Evolutionary conservation across 2,797 vertebrate species (phyloP), one percentile per base, ranked within the genome.

Genomic region (Gephyroberyx darwinii): DNA sequence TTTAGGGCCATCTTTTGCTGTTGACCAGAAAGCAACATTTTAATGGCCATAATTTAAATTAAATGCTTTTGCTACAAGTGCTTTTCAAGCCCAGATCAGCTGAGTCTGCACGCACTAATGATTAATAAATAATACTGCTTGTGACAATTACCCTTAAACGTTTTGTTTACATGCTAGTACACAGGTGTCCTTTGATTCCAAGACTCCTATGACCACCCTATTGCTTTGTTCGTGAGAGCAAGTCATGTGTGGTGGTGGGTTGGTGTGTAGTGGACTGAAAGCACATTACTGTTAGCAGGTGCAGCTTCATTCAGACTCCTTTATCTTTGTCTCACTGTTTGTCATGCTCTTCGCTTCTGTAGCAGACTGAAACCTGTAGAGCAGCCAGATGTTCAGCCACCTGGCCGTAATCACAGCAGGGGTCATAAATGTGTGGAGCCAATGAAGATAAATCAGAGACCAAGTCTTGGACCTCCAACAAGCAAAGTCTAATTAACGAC

Each of bases 351-450:
- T 71, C 41, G 64, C 68, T 69, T 26, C 26, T 26, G 26, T 26
- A 26, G 26, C 26, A 26, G 26, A 26, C 56, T 75, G 9, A 54
- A 54, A 82, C 80, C 69, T 69, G 67, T 56, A 64, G 52, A 72
- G 74, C 7, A 41, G 43, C 75, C 92, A 94, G 92, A 93, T 93
- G 93, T 92, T 82, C 60, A 73, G 65, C 16, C 90, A 91, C 75
- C 87, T 91, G 90, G 87, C 71, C 74, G 69, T 65, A 45, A 85
- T 78, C 74, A 74, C 82, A 82, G 81, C 80, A 43, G 77, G 71
- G 39, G 45, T 66, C 50, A 37, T 20, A 16, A 48, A 81, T 63
- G 67, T 12, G 47, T 7, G 7, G 64, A 71, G 37, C 53, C 51
- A 74, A 48, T 64, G 26, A 58, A 50, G 47, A 61, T 13, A 53